These are phyloP conservation scores for Gracilinanus agilis DNA, from an alignment of 2,113 vertebrate species.

Conservation along the genomic window DNA sequence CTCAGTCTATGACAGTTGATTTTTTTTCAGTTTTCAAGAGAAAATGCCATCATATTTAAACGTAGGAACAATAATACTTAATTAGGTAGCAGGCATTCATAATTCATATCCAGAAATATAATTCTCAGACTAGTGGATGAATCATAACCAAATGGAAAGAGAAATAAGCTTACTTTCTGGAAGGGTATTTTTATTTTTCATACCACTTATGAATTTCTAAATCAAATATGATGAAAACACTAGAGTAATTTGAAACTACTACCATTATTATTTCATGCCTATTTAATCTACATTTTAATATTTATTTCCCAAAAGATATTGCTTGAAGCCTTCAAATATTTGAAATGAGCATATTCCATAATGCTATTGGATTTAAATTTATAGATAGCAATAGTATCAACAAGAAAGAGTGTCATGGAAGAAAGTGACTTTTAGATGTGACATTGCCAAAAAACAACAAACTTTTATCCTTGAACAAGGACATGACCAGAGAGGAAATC, in stretches of 20 bases:
- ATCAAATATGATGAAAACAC: slow-evolving; percentile 15
- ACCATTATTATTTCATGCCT: background rate
- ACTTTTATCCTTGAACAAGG: background rate
- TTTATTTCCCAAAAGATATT: background rate
- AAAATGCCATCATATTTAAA: slow-evolving; percentile 68
- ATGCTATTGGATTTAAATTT: background rate
- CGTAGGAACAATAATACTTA: slow-evolving; percentile 40
- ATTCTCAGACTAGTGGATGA: slow-evolving; percentile 5
- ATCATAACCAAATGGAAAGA: slow-evolving; percentile 44
- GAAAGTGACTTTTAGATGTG: background rate
- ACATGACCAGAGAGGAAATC: background rate
- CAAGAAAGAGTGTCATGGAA: background rate
- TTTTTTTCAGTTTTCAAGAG: slow-evolving; percentile 69
- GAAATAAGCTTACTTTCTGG: background rate
- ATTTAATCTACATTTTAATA: background rate
- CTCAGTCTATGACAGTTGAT: slow-evolving; percentile 77
- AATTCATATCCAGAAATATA: slow-evolving; percentile 22
- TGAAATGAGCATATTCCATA: background rate
- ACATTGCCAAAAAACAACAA: background rate
- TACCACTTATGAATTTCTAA: slow-evolving; percentile 28
- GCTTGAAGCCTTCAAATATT: background rate
- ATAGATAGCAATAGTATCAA: background rate
- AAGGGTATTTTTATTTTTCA: background rate
- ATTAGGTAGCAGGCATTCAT: slow-evolving; percentile 60
- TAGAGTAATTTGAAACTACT: background rate